Evolutionary conservation across 2,888 invertebrate species (phyloP).

Genomic region (Hypomecis atomaria): DNA sequence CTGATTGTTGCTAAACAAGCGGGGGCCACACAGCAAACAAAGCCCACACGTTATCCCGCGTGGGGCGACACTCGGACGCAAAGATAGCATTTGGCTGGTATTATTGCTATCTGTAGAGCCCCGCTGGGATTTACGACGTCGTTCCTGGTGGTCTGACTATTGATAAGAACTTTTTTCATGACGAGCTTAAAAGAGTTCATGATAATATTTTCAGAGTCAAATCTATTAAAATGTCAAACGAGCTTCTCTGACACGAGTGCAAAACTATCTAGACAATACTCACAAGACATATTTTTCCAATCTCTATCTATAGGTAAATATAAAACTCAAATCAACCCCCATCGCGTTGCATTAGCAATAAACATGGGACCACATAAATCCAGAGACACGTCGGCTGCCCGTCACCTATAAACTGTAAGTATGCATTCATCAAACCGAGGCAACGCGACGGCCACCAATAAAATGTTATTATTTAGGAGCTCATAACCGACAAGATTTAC

Average conservation of each 20-base stretch:
- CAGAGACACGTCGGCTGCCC: constrained; percentile 62
- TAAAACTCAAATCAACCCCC: constrained; percentile 46
- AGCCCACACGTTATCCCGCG: constrained; percentile 47
- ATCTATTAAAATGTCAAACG: constrained; percentile 10
- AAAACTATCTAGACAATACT: not conserved
- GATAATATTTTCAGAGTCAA: constrained; percentile 8
- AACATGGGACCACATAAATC: constrained; percentile 73
- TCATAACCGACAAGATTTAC: constrained; percentile 80
- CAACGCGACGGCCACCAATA: constrained; percentile 68
- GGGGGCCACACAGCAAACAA: constrained; percentile 60
- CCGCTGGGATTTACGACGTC: constrained; percentile 47
- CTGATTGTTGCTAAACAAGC: constrained; percentile 58
- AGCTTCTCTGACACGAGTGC: not conserved
- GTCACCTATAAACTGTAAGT: constrained; percentile 70
- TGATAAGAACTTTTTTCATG: constrained; percentile 26
- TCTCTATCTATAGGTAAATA: constrained; percentile 29
- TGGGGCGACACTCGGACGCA: constrained; percentile 47
- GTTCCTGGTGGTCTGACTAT: constrained; percentile 46
- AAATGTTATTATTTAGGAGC: constrained; percentile 81
- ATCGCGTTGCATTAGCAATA: constrained; percentile 71
- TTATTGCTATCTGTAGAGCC: constrained; percentile 44
- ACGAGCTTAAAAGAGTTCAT: constrained; percentile 3
- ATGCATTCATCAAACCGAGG: constrained; percentile 74
- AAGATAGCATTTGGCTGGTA: constrained; percentile 46
- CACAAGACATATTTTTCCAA: constrained; percentile 12